Base-by-base conservation (phyloP, 2,113 vertebrate species). In the Xiphophorus couchianus region DNA sequence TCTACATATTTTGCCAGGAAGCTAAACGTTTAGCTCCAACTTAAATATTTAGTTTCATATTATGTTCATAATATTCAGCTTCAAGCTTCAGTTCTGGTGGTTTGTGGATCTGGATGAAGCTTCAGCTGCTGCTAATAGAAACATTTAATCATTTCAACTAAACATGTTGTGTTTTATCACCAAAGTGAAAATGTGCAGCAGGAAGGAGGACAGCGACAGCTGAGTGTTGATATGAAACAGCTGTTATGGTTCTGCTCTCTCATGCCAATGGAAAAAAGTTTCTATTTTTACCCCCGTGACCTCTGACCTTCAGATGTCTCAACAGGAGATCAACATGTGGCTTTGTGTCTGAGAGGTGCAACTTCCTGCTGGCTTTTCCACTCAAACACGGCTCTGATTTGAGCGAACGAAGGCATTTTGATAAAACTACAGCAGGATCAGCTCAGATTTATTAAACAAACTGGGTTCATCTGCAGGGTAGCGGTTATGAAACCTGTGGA, bases 331-430 rank as follows among this genome's bases (percentile, higher is more conserved):
- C 77, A 85, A 74, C 28, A 14, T 64, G 69, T 0, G 1, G 13
- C 39, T 2, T 28, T 72, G 31, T 69, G 48, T 73, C 27, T n/a
- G 58, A 3, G 35, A 33, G 62, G 6, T 70, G 67, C 48, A 58
- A 67, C 66, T 14, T 58, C 44, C 48, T 30, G 44, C 72, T 81
- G 74, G 83, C 82, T 69, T 86, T 82, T 74, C 67, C 33, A 54
- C 51, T 66, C 62, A 15, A 19, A 15, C 44, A 15, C 42, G 13
- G 42, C 17, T 51, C 19, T 8, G 48, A 54, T 54, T 7, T 54
- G 51, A 5, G 9, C 10, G 25, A 54, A 10, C 2, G 17, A 25
- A 25, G 22, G 8, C 22, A 25, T 22, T 54, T 54, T 6, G 5
- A 22, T 48, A 1, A 48, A 48, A 48, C 15, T 15, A 6, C 19